Evolutionary conservation across 2,113 vertebrate genomes (phyloP), one percentile per base, ranked within the genome.

Genomic region (Petaurus breviceps): DNA sequence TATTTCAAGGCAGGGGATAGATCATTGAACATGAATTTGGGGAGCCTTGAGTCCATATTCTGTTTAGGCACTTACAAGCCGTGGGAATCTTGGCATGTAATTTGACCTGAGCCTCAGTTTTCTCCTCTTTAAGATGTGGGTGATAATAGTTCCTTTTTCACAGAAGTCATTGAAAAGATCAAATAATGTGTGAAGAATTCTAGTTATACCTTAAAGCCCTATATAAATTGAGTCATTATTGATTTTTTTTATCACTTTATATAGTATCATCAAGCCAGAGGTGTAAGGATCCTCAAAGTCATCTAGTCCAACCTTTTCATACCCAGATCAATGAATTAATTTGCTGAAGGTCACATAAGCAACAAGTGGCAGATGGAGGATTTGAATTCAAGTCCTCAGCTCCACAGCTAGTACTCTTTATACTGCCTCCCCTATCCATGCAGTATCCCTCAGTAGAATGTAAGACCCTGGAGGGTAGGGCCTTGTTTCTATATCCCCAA

Each of bases 11-110:
- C 7, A 19, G 14, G 3, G 14, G 3, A 14, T 37, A 37, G 12
- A 68, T 19, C 1, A 77, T n/a, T 77, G 37, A n/a, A 77, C 16
- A 19, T 77, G 37, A 84, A 84, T 1, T 25, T 77, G 68, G 92
- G 50, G 89, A 57, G 91, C 37, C 91, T 47, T 94, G 23, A 24
- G 51, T 94, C 93, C 9, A 7, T 94, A 68, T 93, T 52, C 19
- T 61, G 0, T 93, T 95, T 23, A 11, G 22, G 22, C 1, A 50
- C 9, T 77, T 61, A 77, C 23, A 51, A 93, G 47, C 31, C n/a
- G 0, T 91, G 1, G 57, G 89, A 53, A 31, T 26, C 89, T 91
- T 52, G 37, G 57, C 24, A 96, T 68, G n/a, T 92, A 47, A 90
- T 68, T 68, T 68, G 37, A 61, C 19, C 25, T 26, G 51, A 96